Conservation (phyloP, 2,113 vertebrate genomes). For the Cygnus buccinator region DNA sequence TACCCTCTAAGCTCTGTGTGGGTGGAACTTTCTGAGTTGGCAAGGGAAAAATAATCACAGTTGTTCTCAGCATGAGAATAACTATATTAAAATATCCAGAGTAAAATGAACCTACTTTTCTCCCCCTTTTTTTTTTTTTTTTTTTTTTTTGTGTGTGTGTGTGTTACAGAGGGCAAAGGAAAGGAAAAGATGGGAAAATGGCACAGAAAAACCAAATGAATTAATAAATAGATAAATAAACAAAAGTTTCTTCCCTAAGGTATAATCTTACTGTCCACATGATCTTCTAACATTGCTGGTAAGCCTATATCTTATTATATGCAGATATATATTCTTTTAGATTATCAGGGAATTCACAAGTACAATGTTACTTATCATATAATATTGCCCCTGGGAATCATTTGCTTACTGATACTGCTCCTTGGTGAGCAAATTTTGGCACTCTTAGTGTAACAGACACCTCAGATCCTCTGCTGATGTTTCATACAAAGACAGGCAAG, state of each 20-base stretch:
- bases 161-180: neutral
- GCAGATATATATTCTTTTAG: neutral
- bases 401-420: neutral
- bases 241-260: neutral
- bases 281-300: neutral
- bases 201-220: neutral
- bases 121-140: neutral
- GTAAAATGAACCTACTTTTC: neutral
- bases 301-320: neutral
- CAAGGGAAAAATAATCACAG: neutral
- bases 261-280: neutral
- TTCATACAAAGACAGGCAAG: neutral
- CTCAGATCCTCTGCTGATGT: neutral
- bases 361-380: neutral
- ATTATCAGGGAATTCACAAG: neutral
- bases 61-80: neutral
- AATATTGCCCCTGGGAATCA: neutral
- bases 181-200: neutral
- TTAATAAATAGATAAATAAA: rapidly evolving
- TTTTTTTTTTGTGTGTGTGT: neutral
- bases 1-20: neutral
- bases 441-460: neutral
- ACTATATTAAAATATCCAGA: neutral
- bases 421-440: neutral
- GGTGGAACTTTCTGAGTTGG: neutral